Percentiles rank a stretch among this genome's conserved stretches.
Conservation (phyloP, 1,140 invertebrate genomes). For the Platyscapa corneri region DNA sequence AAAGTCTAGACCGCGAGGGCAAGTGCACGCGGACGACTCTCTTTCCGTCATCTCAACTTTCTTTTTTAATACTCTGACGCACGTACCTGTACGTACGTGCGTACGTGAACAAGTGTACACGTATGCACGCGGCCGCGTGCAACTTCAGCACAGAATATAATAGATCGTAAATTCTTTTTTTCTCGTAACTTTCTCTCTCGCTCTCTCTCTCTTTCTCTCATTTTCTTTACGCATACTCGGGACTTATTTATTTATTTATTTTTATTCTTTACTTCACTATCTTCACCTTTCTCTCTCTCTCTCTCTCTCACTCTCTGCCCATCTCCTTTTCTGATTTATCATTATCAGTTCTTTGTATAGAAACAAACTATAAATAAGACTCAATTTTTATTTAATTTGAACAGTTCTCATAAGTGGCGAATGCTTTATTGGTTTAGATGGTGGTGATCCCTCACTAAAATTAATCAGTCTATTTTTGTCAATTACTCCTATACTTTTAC, state of each 20-base stretch:
- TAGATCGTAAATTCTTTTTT: constrained; percentile 38
- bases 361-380: not conserved
- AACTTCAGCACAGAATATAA: constrained; percentile 29
- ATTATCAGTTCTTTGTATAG: constrained; percentile 32
- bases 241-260: too few species aligned
- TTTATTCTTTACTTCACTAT: not conserved
- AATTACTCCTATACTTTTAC: not conserved
- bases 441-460: not conserved
- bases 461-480: not conserved
- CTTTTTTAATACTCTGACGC: not conserved
- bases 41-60: not conserved
- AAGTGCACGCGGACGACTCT: not conserved
- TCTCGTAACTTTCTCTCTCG: not conserved
- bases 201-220: not conserved
- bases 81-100: not conserved
- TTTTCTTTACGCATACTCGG: not conserved
- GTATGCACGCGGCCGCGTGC: not conserved
- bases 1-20: not conserved
- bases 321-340: not conserved
- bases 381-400: constrained; percentile 27
- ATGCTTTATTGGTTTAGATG: constrained; percentile 4
- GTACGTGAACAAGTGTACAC: not conserved
- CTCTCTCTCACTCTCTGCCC: not conserved
- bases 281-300: not conserved
- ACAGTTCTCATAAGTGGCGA: constrained; percentile 7